Conservation (phyloP, 2,888 invertebrate genomes). For the Dasypogon diadema region DNA sequence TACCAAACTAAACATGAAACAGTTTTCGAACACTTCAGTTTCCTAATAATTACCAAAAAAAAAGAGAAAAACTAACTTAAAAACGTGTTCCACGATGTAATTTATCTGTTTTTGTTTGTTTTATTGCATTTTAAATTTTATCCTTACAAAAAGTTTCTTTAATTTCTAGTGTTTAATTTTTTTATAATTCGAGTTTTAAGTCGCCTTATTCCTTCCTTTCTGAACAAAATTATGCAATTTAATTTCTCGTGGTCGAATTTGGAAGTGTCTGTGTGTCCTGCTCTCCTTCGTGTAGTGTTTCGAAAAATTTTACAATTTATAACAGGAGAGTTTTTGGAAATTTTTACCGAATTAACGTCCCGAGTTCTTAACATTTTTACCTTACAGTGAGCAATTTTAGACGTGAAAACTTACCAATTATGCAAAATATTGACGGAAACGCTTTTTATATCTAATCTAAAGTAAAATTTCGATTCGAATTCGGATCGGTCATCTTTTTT, state of each 20-base stretch:
- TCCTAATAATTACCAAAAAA: not conserved
- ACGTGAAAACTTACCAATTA: not conserved
- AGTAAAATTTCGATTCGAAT: not conserved
- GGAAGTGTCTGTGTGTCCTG: not conserved
- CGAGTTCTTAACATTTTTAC: not conserved
- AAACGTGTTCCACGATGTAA: conserved; percentile 5
- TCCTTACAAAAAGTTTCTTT: conserved; percentile 18
- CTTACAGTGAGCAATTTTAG: not conserved
- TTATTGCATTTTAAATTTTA: not conserved
- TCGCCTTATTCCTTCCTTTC: not conserved
- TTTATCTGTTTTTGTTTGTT: not conserved
- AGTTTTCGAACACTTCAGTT: not conserved
- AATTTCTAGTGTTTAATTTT: conserved; percentile 2
- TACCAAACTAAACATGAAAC: not conserved
- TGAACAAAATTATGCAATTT: conserved; percentile 37
- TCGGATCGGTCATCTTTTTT: conserved; percentile 9
- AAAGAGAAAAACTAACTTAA: not conserved
- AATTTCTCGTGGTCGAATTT: not conserved
- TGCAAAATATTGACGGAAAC: too few relatives aligned
- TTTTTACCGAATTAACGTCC: conserved; percentile 7
- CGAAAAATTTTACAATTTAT: not conserved
- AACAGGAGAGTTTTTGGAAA: conserved; percentile 15
- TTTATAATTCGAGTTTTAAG: not conserved
- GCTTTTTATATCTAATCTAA: not conserved
- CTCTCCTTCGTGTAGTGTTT: not conserved